phyloP scores from a whole-genome alignment of 2,113 vertebrate genomes.

The Cyprinus carpio region DNA sequence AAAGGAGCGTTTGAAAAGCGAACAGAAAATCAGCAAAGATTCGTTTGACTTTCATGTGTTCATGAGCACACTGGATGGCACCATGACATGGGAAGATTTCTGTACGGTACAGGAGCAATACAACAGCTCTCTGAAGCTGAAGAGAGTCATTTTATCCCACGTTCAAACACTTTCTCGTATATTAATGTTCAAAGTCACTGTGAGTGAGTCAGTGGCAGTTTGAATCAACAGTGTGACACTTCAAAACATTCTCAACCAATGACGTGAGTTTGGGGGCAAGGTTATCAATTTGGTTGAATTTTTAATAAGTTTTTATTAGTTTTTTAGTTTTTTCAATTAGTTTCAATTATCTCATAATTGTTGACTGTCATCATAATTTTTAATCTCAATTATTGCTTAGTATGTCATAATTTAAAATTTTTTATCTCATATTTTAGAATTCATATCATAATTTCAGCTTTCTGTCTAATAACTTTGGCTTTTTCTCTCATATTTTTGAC shows the following conservation, averaged over 20 bases:
- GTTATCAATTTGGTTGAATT: not conserved
- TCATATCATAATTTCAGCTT: no score
- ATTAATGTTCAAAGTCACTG: not conserved
- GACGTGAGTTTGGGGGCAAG: not conserved
- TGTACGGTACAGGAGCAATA: conserved; percentile 1
- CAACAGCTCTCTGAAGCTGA: not conserved
- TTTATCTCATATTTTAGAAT: no score
- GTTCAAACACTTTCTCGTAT: not conserved
- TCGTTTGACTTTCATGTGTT: conserved; percentile 45
- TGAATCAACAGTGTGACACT: no score
- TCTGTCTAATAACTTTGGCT: no score
- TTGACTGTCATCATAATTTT: not conserved
- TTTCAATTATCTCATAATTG: not conserved
- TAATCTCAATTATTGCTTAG: not conserved
- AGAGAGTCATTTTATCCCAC: not conserved
- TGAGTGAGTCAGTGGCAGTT: not conserved
- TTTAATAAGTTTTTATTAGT: no score
- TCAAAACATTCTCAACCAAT: not conserved
- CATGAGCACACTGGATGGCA: not conserved
- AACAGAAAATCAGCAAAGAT: conserved; percentile 31
- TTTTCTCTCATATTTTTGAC: no score
- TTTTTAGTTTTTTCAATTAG: no score
- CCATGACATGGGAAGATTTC: conserved; percentile 14
- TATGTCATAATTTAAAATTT: not conserved
- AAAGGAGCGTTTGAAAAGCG: conserved; percentile 44